A percentile compares a stretch with the other conserved stretches of the same genome.
Conservation (phyloP, 2,113 vertebrate species). For the Pipa parva region DNA sequence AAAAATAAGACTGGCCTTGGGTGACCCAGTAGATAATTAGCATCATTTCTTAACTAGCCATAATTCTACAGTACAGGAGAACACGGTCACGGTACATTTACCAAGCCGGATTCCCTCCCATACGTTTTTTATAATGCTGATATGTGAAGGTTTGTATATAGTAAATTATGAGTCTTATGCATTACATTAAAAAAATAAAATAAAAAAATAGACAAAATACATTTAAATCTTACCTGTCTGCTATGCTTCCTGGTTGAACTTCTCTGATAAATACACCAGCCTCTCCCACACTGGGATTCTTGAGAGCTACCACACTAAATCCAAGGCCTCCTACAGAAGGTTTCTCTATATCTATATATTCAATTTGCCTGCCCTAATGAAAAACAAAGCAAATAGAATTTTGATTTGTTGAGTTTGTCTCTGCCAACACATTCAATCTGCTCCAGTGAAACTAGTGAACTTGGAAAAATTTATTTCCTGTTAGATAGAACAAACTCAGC, state of each 20-base stretch:
- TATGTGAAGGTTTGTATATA: background rate
- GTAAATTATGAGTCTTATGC: slow-evolving; percentile 4
- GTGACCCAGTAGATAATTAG: slow-evolving; percentile 24
- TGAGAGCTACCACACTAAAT: slow-evolving; percentile 89
- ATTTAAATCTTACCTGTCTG: slow-evolving; percentile 74
- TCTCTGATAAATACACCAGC: slow-evolving; percentile 84
- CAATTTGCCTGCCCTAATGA: slow-evolving; percentile 74
- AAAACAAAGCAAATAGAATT: slow-evolving; percentile 43
- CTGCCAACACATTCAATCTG: slow-evolving; percentile 28
- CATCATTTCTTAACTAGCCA: slow-evolving; percentile 12
- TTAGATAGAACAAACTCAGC: slow-evolving; percentile 46
- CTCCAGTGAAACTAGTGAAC: slow-evolving; percentile 21
- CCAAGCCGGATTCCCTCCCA: slow-evolving; percentile 18
- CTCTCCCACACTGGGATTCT: slow-evolving; percentile 64
- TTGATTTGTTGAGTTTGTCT: slow-evolving; percentile 35
- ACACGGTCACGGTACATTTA: slow-evolving; percentile 6
- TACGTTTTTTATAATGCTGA: slow-evolving; percentile 18
- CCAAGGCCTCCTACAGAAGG: slow-evolving; percentile 83
- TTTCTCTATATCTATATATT: slow-evolving; percentile 76
- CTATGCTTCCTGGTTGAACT: slow-evolving; percentile 83
- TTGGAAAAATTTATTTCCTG: slow-evolving; percentile 32
- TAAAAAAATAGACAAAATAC: slow-evolving; percentile 1
- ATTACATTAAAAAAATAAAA: slow-evolving; percentile 2
- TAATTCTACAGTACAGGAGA: background rate
- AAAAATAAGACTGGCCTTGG: slow-evolving; percentile 3